Evolutionary conservation across 2,888 invertebrate species (phyloP), one percentile per base, ranked within the genome.

Genomic region (Tetanocera ferruginea): DNA sequence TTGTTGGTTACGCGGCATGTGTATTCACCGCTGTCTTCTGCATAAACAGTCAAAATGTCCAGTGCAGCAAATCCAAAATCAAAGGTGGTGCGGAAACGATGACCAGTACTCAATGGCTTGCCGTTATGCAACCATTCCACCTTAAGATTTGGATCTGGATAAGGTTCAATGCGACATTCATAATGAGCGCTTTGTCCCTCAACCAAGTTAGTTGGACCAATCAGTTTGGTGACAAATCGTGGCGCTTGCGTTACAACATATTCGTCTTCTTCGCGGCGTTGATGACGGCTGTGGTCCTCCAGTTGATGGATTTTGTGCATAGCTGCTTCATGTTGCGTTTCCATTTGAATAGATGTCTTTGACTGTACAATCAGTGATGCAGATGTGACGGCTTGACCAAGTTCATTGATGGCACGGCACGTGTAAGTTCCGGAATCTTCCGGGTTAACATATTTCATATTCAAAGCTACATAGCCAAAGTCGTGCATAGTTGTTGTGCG

Each of bases 61-160:
- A 99, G 92, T 74, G 98, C 96, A 77, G 98, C 97, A 90, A 98
- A 98, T 66, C 99, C 99, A 89, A 99, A 99, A 88, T 99, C 98
- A 86, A 95, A 96, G 69, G 97, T 95, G 69, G 98, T 98, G 86
- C 97, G 94, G 91, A 96, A 97, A 80, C 98, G 93, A 87, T 98
- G 97, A 76, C 96, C 96, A 80, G 95, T 95, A 85, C 94, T 94
- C 70, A 97, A 90, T 64, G 97, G 96, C 89, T 97, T 94, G 69
- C 96, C 97, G 89, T 98, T 97, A 86, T 97, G 97, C 91, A 96
- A 95, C 97, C 97, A 97, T 90, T 97, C 97, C 0, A 97, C 95
- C 86, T 96, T 95, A 88, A 97, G 93, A 81, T 94, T 94, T 5
- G 96, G 92, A 90, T 97, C 97, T 2, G 97, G 96, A 86, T 97